These are phyloP conservation scores for Chrysotoxum bicinctum DNA, from an alignment of 2,888 invertebrate genomes.

Conservation along the genomic window DNA sequence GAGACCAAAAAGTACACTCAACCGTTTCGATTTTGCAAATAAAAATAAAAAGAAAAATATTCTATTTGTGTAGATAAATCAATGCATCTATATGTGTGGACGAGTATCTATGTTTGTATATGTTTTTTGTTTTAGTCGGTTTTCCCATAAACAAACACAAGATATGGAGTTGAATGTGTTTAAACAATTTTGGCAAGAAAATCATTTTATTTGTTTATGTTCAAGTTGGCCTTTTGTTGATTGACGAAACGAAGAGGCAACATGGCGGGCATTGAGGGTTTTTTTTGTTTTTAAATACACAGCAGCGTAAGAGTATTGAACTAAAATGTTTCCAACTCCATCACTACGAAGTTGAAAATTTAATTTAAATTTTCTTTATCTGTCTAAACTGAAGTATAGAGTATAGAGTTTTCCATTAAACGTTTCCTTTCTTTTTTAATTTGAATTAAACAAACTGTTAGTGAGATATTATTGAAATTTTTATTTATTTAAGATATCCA, in stretches of 20 bases:
- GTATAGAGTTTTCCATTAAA: too few species aligned
- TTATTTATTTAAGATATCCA: too few species aligned
- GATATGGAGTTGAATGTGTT: constrained; percentile 1
- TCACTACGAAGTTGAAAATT: too few species aligned
- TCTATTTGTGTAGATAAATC: not conserved
- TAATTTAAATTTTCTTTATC: too few species aligned
- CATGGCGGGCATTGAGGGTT: too few species aligned
- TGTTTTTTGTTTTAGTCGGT: not conserved
- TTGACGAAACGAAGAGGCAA: not conserved
- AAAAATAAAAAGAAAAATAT: not conserved
- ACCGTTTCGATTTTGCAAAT: not conserved
- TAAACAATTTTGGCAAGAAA: constrained; percentile 13
- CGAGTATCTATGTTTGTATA: not conserved
- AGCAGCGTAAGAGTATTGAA: not conserved
- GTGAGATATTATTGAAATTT: too few species aligned
- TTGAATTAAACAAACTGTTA: too few species aligned
- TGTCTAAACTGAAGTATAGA: too few species aligned
- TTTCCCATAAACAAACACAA: constrained; percentile 1
- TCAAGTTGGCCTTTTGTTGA: not conserved
- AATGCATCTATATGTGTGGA: not conserved
- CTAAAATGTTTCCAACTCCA: too few species aligned
- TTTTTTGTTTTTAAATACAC: not conserved
- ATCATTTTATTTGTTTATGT: not conserved
- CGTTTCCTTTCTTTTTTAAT: too few species aligned
- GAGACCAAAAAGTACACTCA: not conserved